Evolutionary conservation across 2,888 invertebrate genomes (phyloP).

Genomic region (Erannis defoliaria): DNA sequence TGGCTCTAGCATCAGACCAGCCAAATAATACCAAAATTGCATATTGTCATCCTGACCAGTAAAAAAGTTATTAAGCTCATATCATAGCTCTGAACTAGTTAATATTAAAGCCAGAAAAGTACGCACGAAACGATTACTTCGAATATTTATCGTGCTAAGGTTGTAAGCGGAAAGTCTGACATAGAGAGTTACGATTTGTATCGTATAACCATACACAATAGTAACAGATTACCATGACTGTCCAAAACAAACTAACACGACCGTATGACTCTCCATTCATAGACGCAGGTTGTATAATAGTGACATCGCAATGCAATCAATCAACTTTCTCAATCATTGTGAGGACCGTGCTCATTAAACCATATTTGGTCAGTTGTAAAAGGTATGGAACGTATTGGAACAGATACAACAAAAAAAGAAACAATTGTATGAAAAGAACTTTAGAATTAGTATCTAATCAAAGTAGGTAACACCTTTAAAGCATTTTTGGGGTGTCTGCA

Average conservation of each 20-base stretch:
- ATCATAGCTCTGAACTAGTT: too few relatives aligned
- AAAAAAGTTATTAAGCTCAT: too few relatives aligned
- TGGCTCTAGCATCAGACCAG: too few relatives aligned
- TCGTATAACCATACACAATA: constrained; percentile 8
- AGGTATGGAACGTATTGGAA: background rate
- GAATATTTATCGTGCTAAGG: background rate
- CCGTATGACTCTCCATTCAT: constrained; percentile 26
- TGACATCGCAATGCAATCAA: constrained; percentile 50
- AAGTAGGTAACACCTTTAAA: background rate
- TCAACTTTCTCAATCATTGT: constrained; percentile 58
- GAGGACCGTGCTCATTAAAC: constrained; percentile 44
- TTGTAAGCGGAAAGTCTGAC: background rate
- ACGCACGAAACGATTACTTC: too few relatives aligned
- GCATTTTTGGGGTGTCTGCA: too few relatives aligned
- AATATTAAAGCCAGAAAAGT: too few relatives aligned
- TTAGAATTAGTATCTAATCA: too few relatives aligned
- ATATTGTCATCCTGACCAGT: too few relatives aligned
- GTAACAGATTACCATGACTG: constrained; percentile 38
- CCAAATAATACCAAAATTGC: too few relatives aligned
- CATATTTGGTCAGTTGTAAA: background rate
- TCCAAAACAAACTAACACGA: constrained; percentile 19
- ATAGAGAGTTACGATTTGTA: constrained; percentile 4
- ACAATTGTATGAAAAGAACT: too few relatives aligned
- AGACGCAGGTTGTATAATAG: constrained; percentile 50
- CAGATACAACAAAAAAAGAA: background rate